Evolutionary conservation across 2,888 invertebrate genomes (phyloP), one percentile per base, ranked within the genome.

Genomic region (Sarcophaga variegata): DNA sequence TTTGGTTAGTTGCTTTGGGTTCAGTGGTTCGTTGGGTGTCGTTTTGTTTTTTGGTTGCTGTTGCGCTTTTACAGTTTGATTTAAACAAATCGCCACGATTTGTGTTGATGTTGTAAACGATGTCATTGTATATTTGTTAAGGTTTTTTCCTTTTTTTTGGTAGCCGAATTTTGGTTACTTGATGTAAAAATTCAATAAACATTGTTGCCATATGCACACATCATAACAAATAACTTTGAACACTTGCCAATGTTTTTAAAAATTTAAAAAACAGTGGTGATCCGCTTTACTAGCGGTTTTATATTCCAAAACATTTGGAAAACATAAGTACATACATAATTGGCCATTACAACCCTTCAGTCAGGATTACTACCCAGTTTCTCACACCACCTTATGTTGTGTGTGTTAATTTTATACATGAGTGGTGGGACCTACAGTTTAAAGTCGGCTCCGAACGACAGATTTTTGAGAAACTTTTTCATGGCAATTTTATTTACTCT

Each of bases 31-130:
- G 60, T 75, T 75, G 75, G 63, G 37, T 63, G 63, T 49, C 10
- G 22, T 64, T 74, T 47, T 22, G 1, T 22, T 11, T 20, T 37
- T 0, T 62, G 75, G 45, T 17, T 63, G 25, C 67, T 64, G 74
- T 78, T 83, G 85, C 82, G 83, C 81, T 83, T 87, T 88, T 89
- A 88, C 88, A 88, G 86, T 89, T 89, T 89, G 89, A 89, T 89
- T 89, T 88, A 88, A 89, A 89, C 88, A 89, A 89, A 89, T 89
- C 89, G 89, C 88, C 89, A 89, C 89, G 89, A 89, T 89, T 89
- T 89, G 88, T 88, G 83, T 83, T 85, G 85, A 83, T 85, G 85
- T 82, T 87, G 85, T 85, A 87, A 83, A 87, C 84, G 85, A 87
- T 87, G 86, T 84, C 83, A 84, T 87, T 87, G 83, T 84, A 78